These are phyloP conservation scores for Eleginops maclovinus DNA, from an alignment of 2,113 vertebrate genomes.

Conservation along the genomic window DNA sequence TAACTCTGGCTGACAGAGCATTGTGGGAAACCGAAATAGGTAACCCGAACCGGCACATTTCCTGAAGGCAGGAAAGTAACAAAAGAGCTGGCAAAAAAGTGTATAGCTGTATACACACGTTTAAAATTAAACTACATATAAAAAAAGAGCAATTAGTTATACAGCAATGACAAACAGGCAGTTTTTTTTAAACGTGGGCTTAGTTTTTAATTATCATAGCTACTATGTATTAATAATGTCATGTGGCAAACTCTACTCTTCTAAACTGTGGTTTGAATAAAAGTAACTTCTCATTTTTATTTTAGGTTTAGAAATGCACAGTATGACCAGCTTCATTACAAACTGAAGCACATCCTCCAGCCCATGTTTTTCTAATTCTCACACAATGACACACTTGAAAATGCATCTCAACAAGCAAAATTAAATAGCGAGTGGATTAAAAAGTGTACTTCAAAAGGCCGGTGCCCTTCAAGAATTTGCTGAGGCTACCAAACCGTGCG, in stretches of 20 bases:
- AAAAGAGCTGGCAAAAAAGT: not conserved
- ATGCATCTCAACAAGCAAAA: slow-evolving; percentile 16
- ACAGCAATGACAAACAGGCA: too few species aligned
- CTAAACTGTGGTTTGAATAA: not conserved
- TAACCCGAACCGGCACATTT: slow-evolving; percentile 14
- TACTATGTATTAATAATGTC: not conserved
- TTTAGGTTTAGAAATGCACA: not conserved
- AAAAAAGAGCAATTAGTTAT: too few species aligned
- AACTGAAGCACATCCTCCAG: slow-evolving; percentile 17
- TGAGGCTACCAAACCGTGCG: not conserved
- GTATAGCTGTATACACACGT: not conserved
- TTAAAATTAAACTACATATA: too few species aligned
- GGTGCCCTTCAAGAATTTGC: not conserved
- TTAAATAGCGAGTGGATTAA: slow-evolving; percentile 9
- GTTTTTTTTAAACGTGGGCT: not conserved
- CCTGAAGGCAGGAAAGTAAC: not conserved
- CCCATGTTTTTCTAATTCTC: slow-evolving; percentile 9
- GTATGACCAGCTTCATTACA: not conserved
- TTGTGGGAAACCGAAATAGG: slow-evolving; percentile 14
- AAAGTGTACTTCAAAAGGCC: slow-evolving; percentile 5
- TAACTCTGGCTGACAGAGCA: slow-evolving; percentile 52
- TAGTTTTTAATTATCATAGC: not conserved
- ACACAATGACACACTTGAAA: slow-evolving; percentile 5
- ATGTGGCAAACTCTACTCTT: not conserved
- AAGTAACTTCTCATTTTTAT: not conserved